Conservation (phyloP, 2,113 vertebrate species). For the Pseudonaja textilis region DNA sequence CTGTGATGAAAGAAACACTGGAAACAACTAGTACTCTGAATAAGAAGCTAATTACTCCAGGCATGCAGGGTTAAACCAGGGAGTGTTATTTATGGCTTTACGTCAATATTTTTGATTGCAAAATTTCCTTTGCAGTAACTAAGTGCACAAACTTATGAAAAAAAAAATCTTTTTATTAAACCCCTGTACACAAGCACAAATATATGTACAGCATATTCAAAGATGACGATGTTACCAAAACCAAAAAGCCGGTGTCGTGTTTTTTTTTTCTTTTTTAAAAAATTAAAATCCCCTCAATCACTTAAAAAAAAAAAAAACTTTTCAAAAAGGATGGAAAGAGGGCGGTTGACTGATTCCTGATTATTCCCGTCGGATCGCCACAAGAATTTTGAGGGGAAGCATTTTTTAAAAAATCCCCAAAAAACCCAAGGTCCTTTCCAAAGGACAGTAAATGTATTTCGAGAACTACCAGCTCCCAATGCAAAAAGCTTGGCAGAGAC, state of each 20-base stretch:
- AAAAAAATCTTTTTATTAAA: conserved; percentile 80
- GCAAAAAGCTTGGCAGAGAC: conserved; percentile 69
- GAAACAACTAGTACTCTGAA: background rate
- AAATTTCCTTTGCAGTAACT: background rate
- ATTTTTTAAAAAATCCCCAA: conserved; percentile 28
- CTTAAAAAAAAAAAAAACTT: conserved; percentile 72
- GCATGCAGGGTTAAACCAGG: background rate
- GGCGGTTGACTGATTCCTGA: conserved; percentile 62
- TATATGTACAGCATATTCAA: conserved; percentile 66
- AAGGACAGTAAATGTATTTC: conserved; percentile 75
- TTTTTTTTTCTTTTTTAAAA: conserved; percentile 59
- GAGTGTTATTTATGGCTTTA: background rate
- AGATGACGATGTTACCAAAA: conserved; percentile 59
- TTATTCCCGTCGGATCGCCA: conserved; percentile 60
- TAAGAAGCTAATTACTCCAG: background rate
- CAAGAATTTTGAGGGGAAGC: conserved; percentile 35
- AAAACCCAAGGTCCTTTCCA: conserved; percentile 56
- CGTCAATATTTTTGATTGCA: too few species aligned
- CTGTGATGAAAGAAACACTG: background rate
- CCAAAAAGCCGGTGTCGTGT: conserved; percentile 64
- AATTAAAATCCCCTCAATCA: conserved; percentile 67
- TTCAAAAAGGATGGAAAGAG: conserved; percentile 54
- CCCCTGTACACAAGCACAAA: conserved; percentile 67
- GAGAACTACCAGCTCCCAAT: conserved; percentile 71
- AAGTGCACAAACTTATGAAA: conserved; percentile 49